Evolutionary conservation across 2,113 vertebrate species (phyloP), one percentile per base, ranked within the genome.

Genomic region (Mesocricetus auratus): DNA sequence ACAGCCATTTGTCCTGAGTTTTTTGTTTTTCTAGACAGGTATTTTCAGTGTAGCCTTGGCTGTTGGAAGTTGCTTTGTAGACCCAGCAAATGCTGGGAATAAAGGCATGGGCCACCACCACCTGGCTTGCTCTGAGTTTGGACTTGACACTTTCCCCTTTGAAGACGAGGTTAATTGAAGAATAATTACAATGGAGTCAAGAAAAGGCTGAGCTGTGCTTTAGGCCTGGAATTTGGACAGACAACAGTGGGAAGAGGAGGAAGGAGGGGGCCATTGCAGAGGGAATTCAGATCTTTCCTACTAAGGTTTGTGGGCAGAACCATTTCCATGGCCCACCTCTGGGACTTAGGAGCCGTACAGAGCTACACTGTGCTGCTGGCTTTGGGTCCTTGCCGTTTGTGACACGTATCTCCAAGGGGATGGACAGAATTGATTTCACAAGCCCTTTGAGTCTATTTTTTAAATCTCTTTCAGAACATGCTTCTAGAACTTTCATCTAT

Each of bases 401-500:
- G 73, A 62, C 47, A 56, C 9, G 29, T 45, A 53, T 26, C 66
- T 73, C 16, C 29, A 50, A 45, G 39, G 79, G 62, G 26, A 69
- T 47, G 24, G 36, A 22, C 15, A 73, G 47, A n/a, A 17, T 36
- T 87, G 33, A 75, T 50, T 82, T 82, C 81, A 53, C 1, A 86
- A 90, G 36, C 68, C 21, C 58, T 96, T 75, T 81, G 95, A 97
- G 31, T 36, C 58, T 71, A n/a, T 92, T 97, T 93, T 97, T 97
- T 95, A 77, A 29, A 82, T 98, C 73, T 98, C 83, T 99, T 99
- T 98, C 99, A 99, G 99, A 99, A 99, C 97, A 99, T 99, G 99
- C 99, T 99, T 95, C 98, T 99, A 98, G 99, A 99, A 97, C 98
- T 99, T 97, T 99, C 99, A 81, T 99, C 99, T 62, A 99, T 99